phyloP scores from a whole-genome alignment of 2,113 vertebrate species.

The Lophotis ruficrista region DNA sequence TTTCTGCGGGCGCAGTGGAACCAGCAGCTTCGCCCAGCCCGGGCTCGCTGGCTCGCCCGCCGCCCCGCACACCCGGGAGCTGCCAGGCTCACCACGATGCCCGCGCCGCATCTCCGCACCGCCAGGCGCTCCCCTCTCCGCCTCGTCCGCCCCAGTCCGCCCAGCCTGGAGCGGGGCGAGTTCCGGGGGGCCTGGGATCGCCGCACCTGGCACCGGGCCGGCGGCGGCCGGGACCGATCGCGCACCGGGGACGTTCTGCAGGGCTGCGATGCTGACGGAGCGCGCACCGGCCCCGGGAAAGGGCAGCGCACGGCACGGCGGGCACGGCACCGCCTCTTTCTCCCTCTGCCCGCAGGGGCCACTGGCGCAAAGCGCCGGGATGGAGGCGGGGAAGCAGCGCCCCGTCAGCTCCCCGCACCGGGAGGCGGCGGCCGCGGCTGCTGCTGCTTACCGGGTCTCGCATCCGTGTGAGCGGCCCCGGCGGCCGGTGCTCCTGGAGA shows the following conservation, averaged over 20 bases:
- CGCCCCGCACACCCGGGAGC: background rate
- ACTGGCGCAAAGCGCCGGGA: background rate
- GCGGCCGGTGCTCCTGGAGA: background rate
- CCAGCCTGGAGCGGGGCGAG: background rate
- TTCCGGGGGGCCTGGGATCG: background rate
- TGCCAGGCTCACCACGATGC: background rate
- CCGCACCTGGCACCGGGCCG: background rate
- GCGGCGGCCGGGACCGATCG: background rate
- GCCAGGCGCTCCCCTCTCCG: background rate
- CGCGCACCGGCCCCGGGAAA: background rate
- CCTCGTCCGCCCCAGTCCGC: background rate
- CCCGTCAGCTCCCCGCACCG: background rate
- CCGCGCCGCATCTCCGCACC: background rate
- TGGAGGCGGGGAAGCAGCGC: background rate
- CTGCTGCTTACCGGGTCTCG: slow-evolving; percentile 14
- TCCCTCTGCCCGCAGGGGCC: background rate
- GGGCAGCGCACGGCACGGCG: background rate
- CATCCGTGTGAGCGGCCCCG: background rate
- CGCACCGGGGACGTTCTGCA: background rate
- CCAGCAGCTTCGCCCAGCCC: background rate
- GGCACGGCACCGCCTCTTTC: background rate
- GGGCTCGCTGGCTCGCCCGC: background rate
- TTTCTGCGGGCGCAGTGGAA: rapidly evolving
- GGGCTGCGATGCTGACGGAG: background rate
- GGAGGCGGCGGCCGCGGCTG: background rate